Percentiles rank a stretch among this genome's conserved stretches.
Evolutionary conservation across 2,113 vertebrate genomes (phyloP).

Genomic region (Periophthalmodon schlosseri): DNA sequence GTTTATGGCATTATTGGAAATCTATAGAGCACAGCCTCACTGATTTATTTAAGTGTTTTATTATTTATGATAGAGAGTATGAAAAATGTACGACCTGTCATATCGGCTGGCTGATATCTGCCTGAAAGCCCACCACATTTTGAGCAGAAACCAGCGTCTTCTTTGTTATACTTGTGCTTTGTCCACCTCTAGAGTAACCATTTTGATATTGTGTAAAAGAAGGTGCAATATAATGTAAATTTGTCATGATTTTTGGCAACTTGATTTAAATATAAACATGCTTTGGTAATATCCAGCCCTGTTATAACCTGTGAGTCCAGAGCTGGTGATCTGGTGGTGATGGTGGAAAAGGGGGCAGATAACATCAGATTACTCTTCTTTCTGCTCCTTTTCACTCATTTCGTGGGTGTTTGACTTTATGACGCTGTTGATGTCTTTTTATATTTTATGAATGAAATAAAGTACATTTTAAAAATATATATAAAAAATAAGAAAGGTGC

Average conservation of each 20-base stretch:
- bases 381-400: too few relatives aligned
- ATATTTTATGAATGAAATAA: too few relatives aligned
- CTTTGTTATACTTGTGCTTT: constrained; percentile 6
- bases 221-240: neutral
- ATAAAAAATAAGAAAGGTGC: neutral
- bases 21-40: constrained; percentile 44
- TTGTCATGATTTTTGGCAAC: neutral
- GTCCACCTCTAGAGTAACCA: neutral
- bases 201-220: neutral
- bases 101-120: constrained; percentile 27
- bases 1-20: constrained; percentile 27
- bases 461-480: too few relatives aligned
- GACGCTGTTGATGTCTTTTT: too few relatives aligned
- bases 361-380: too few relatives aligned
- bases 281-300: neutral
- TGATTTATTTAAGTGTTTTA: constrained; percentile 63
- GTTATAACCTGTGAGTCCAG: neutral
- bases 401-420: too few relatives aligned
- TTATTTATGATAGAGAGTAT: constrained; percentile 62
- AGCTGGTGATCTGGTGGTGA: too few relatives aligned
- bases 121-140: constrained; percentile 17
- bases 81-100: constrained; percentile 51
- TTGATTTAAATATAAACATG: neutral
- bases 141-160: constrained; percentile 6
- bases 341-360: too few relatives aligned